Evolutionary conservation across 2,797 vertebrate species (phyloP).

Genomic region (Knipowitschia caucasica): DNA sequence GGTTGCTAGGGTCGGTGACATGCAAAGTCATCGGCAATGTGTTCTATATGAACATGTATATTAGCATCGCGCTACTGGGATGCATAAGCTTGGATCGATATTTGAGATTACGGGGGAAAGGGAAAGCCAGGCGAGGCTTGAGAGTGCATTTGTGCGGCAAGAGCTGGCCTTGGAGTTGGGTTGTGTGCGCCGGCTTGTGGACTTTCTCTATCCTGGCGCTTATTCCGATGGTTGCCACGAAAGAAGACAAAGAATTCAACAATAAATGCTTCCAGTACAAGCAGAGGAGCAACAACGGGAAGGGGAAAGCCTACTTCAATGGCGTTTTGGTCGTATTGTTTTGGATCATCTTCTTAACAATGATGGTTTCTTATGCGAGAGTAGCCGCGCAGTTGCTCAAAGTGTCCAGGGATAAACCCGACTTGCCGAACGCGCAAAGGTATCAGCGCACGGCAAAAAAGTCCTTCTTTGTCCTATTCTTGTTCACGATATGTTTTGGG

Average conservation of each 20-base stretch:
- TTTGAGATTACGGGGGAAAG: slow-evolving; percentile 71
- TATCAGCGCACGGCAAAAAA: slow-evolving; percentile 85
- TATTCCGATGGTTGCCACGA: slow-evolving; percentile 39
- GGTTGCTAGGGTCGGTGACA: slow-evolving; percentile 75
- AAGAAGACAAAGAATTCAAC: slow-evolving; percentile 24
- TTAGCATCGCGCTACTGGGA: slow-evolving; percentile 80
- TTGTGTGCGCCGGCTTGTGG: slow-evolving; percentile 60
- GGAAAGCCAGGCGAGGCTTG: slow-evolving; percentile 45
- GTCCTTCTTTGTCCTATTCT: slow-evolving; percentile 90
- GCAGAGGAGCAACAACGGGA: slow-evolving; percentile 50
- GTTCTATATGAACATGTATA: slow-evolving; percentile 87
- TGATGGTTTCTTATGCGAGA: slow-evolving; percentile 84
- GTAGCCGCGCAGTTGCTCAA: slow-evolving; percentile 81
- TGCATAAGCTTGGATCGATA: slow-evolving; percentile 85
- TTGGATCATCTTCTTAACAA: slow-evolving; percentile 84
- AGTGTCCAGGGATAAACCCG: slow-evolving; percentile 78
- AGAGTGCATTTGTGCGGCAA: slow-evolving; percentile 42
- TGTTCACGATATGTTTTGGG: slow-evolving; percentile 89
- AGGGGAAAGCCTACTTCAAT: slow-evolving; percentile 84
- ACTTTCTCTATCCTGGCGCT: slow-evolving; percentile 18
- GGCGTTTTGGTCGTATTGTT: slow-evolving; percentile 76
- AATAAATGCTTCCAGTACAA: slow-evolving; percentile 86
- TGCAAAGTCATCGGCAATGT: slow-evolving; percentile 86
- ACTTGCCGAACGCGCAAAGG: slow-evolving; percentile 84
- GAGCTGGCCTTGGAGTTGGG: slow-evolving; percentile 64